A percentile compares a stretch with the other conserved stretches of the same genome.
Conservation (phyloP, 2,797 vertebrate species). For the Gambusia yucatana region DNA sequence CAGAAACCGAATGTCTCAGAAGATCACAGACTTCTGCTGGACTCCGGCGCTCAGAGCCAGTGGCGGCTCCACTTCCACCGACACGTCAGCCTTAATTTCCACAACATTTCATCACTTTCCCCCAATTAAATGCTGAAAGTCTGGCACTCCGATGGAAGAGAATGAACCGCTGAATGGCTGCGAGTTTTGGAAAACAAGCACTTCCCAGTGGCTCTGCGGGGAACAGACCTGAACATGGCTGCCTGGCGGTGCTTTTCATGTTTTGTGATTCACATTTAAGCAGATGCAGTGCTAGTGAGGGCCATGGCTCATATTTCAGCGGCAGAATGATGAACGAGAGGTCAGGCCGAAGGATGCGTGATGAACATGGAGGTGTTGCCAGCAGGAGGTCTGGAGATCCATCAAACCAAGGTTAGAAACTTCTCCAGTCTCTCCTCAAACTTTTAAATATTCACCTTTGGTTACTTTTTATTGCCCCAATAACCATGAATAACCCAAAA, state of each 20-base stretch:
- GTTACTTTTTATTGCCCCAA: constrained; percentile 24
- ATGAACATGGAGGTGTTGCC: constrained; percentile 56
- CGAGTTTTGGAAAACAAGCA: constrained; percentile 14
- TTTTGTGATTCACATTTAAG: constrained; percentile 65
- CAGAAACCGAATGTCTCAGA: constrained; percentile 4
- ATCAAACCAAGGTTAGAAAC: constrained; percentile 68
- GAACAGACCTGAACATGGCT: constrained; percentile 2
- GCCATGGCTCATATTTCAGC: constrained; percentile 25
- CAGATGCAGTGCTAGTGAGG: constrained; percentile 14
- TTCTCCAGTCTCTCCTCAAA: background rate
- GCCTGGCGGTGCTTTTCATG: constrained; percentile 22
- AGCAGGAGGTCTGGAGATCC: constrained; percentile 50
- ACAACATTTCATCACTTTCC: constrained; percentile 27
- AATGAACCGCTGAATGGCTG: background rate
- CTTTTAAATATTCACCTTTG: constrained; percentile 3
- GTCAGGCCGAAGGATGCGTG: constrained; percentile 54
- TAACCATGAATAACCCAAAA: constrained; percentile 1
- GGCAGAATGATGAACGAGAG: constrained; percentile 57
- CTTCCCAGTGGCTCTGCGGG: background rate
- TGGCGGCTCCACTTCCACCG: constrained; percentile 26
- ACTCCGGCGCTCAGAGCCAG: constrained; percentile 17
- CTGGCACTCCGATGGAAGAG: background rate
- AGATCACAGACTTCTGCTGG: constrained; percentile 15
- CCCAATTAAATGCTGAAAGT: constrained; percentile 38
- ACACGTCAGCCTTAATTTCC: constrained; percentile 40